Percentiles rank a stretch among this genome's conserved stretches.
phyloP scores from a whole-genome alignment of 1,140 invertebrate genomes.

The Heliconius eleuchia region DNA sequence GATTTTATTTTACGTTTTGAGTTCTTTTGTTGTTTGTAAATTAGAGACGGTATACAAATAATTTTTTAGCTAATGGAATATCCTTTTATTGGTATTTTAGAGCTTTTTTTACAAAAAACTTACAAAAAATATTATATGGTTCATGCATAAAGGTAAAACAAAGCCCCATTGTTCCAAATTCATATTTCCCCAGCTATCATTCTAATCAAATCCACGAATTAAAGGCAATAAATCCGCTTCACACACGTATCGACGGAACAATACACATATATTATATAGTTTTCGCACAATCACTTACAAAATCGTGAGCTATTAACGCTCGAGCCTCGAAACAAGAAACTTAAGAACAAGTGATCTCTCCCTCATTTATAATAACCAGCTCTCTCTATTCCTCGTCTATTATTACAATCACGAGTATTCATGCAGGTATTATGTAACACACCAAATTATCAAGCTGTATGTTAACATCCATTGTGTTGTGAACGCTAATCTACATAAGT shows the following conservation, averaged over 20 bases:
- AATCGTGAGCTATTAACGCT: constrained; percentile 57
- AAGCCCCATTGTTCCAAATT: constrained; percentile 41
- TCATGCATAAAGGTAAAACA: constrained; percentile 24
- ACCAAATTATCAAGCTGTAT: constrained; percentile 73
- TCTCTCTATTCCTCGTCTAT: constrained; percentile 63
- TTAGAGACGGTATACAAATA: not conserved
- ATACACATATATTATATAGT: constrained; percentile 60
- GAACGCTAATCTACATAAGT: constrained; percentile 77
- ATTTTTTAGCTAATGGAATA: not conserved
- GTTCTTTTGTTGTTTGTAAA: constrained; percentile 14
- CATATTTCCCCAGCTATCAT: constrained; percentile 34
- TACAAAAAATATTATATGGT: not conserved
- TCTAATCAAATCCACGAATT: constrained; percentile 56
- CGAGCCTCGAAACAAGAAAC: constrained; percentile 49
- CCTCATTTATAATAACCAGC: constrained; percentile 76
- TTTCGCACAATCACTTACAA: constrained; percentile 61
- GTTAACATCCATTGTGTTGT: constrained; percentile 75
- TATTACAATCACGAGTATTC: constrained; percentile 71
- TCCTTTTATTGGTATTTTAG: not conserved
- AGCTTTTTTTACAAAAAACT: not conserved
- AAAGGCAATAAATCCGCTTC: constrained; percentile 64
- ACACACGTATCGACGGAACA: constrained; percentile 58
- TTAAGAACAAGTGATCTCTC: constrained; percentile 58
- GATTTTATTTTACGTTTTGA: constrained; percentile 28
- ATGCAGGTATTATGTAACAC: constrained; percentile 73